These are phyloP conservation scores for Astur gentilis DNA, from an alignment of 2,113 vertebrate species.

Conservation along the genomic window DNA sequence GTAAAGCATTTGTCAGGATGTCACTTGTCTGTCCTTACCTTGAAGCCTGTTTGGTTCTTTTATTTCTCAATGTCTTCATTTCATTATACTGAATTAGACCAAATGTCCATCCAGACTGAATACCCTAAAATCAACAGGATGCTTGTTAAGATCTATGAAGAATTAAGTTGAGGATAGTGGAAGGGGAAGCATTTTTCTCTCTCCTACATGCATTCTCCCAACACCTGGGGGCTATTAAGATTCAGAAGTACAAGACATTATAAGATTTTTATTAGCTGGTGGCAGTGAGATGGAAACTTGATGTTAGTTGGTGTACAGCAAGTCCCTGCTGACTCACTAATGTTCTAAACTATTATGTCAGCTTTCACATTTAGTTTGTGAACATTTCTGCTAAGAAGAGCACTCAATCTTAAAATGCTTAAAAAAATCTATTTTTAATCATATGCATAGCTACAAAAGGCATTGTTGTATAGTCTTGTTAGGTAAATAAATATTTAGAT, in stretches of 20 bases:
- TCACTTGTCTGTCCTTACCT: conserved; percentile 45
- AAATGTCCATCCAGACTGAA: not conserved
- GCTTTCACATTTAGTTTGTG: conserved; percentile 20
- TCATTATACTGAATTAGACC: conserved; percentile 13
- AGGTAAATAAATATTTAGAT: not conserved
- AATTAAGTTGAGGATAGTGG: not conserved
- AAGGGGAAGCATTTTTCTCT: not conserved
- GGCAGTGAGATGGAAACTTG: conserved; percentile 26
- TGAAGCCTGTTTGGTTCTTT: conserved; percentile 41
- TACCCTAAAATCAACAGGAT: not conserved
- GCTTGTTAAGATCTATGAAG: not conserved
- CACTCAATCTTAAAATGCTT: not conserved
- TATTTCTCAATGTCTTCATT: conserved; percentile 53
- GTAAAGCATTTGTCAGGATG: conserved; percentile 35
- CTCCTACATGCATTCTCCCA: not conserved
- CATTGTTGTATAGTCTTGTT: not conserved
- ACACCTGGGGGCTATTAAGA: not conserved
- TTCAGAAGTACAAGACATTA: not conserved
- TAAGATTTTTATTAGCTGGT: conserved; percentile 48
- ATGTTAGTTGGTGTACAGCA: conserved; percentile 20
- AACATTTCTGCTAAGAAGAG: not conserved
- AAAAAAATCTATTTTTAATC: not conserved
- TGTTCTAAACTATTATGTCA: conserved; percentile 14
- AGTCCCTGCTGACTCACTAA: conserved; percentile 52
- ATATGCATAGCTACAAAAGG: not conserved